Evolutionary conservation across 2,797 vertebrate genomes (phyloP), one percentile per base, ranked within the genome.

Genomic region (Lutjanus argentimaculatus): DNA sequence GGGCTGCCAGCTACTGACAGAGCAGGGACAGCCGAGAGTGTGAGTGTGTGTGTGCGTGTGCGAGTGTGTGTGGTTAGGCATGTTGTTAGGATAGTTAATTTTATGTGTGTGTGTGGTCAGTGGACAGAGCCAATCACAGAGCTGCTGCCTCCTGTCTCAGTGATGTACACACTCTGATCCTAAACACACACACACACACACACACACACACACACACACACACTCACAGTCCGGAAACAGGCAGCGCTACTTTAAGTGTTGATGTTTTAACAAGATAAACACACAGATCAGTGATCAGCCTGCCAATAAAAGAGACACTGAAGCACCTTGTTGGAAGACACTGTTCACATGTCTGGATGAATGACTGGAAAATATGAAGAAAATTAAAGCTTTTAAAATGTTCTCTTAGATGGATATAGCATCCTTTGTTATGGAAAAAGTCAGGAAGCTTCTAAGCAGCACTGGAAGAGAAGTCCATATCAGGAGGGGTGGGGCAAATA

Each of bases 11-110:
- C 25, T 69, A 4, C 80, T 88, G 87, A 90, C 81, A 76, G 85
- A 92, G 76, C 72, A 53, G 79, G 70, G 79, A 52, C 82, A 77
- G 80, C 70, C 22, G 58, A 45, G 67, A 22, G 56, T 75, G 80
- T 21, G 58, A 63, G 57, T 62, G 67, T 58, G 30, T 48, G 14
- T 30, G 58, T 45, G 63, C 12, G 56, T 0, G 43, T 46, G 65
- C 16, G 67, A 64, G 66, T 49, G 45, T 22, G 22, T 52, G 22
- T 25, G 70, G 53, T 40, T 16, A 40, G 52, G 22, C 66, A 43
- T 58, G 40, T 51, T 10, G 56, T 68, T 43, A 53, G 55, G 55
- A 67, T 53, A 59, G 52, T 13, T 17, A 15, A n/a, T 55, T 40
- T 12, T n/a, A 10, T 45, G 7, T 71, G 67, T 64, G 69, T 51